Percentiles rank a stretch among this genome's conserved stretches.
phyloP scores from a whole-genome alignment of 1,140 invertebrate genomes.

The Drosophila arizonae region DNA sequence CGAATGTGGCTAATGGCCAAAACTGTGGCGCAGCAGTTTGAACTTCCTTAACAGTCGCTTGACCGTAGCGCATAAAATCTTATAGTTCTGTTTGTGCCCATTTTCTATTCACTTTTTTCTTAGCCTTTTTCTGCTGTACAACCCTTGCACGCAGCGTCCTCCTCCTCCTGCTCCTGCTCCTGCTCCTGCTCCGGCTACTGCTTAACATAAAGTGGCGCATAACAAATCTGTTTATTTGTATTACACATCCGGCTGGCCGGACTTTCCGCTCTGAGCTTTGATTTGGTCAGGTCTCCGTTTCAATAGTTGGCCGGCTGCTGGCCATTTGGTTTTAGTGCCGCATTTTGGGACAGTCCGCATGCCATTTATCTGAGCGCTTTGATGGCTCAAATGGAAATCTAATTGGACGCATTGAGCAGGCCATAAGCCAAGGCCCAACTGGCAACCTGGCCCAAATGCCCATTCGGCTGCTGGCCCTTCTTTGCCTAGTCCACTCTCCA shows the following conservation, averaged over 20 bases:
- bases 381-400: conserved; percentile 76
- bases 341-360: conserved; percentile 37
- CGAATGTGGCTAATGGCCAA: conserved; percentile 63
- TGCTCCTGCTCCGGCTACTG: conserved; percentile 34
- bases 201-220: conserved; percentile 78
- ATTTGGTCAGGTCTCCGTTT: conserved; percentile 33
- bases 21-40: conserved; percentile 47
- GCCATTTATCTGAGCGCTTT: conserved; percentile 65
- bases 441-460: conserved; percentile 43
- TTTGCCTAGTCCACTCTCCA: neutral
- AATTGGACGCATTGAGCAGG: conserved; percentile 66
- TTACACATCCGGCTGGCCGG: conserved; percentile 58
- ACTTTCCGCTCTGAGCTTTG: conserved; percentile 64
- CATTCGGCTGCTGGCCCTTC: conserved; percentile 13
- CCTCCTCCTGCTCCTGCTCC: no score
- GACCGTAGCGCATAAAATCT: conserved; percentile 69
- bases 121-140: conserved; percentile 22
- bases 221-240: conserved; percentile 82
- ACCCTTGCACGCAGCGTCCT: conserved; percentile 35
- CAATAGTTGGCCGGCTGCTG: conserved; percentile 41
- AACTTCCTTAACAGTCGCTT: conserved; percentile 65
- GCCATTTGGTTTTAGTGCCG: conserved; percentile 74
- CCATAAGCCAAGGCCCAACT: conserved; percentile 34
- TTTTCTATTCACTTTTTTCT: neutral
- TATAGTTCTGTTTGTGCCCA: conserved; percentile 56